Evolutionary conservation across 2,888 invertebrate genomes (phyloP).

Genomic region (Latrodectus elegans): DNA sequence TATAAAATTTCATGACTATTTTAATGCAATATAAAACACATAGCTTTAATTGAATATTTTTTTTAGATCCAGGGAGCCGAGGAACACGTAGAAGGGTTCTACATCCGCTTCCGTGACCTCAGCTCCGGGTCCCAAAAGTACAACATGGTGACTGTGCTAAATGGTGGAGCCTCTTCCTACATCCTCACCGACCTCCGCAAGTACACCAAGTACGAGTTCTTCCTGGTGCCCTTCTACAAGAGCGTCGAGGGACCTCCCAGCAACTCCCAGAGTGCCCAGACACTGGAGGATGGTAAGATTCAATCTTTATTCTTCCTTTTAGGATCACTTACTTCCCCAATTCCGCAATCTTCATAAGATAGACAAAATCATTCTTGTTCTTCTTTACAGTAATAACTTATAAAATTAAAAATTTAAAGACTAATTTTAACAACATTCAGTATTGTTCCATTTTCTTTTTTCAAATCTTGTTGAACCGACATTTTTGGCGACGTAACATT

Average conservation of each 20-base stretch:
- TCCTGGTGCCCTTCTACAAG: conserved; percentile 92
- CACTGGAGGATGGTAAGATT: conserved; percentile 88
- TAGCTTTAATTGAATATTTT: neutral
- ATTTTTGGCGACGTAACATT: no score
- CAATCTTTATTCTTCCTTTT: neutral
- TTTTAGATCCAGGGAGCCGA: conserved; percentile 77
- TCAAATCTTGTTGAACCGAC: no score
- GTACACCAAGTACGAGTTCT: conserved; percentile 92
- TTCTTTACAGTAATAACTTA: no score
- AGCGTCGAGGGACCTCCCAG: conserved; percentile 91
- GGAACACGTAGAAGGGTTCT: conserved; percentile 87
- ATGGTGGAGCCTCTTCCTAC: conserved; percentile 78
- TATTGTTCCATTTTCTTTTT: no score
- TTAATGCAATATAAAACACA: no score
- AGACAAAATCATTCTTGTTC: no score
- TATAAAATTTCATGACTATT: no score
- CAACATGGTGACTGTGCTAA: conserved; percentile 82
- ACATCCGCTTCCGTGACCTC: conserved; percentile 85
- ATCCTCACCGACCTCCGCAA: conserved; percentile 87
- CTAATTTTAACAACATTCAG: no score
- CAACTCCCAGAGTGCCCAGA: conserved; percentile 87
- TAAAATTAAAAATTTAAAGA: no score
- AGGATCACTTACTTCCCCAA: no score
- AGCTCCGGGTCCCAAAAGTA: conserved; percentile 79
- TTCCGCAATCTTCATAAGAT: no score